Evolutionary conservation across 2,113 vertebrate species (phyloP), one percentile per base, ranked within the genome.

Genomic region (Thymallus thymallus): DNA sequence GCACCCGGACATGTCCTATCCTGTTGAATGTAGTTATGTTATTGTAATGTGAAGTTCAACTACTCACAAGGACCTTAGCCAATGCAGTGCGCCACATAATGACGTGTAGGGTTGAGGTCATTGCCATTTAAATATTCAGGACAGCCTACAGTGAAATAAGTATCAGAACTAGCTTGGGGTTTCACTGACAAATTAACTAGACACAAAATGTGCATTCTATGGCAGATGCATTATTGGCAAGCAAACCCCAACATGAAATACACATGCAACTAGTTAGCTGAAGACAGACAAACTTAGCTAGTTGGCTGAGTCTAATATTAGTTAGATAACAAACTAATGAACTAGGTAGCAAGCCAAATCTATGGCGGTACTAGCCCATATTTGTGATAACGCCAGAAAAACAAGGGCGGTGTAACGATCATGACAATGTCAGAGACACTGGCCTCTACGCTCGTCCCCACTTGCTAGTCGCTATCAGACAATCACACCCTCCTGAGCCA

Each of bases 401-500:
- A 60, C 56, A 60, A 60, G 20, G n/a, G 56, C n/a, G n/a, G 18
- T 23, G n/a, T 60, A 60, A 23, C 56, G 56, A 60, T 60, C 56
- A 60, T 23, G 56, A 60, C 56, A 60, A n/a, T 60, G 56, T 60
- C 56, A 69, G 35, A 75, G 23, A 75, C 32, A 32, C 22, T 71
- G 29, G 69, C 55, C 51, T 62, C 24, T 26, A 30, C 22, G 20
- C 12, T 55, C 46, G 6, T 56, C 61, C 48, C 6, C 29, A 72
- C 22, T 75, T 45, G 71, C 55, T 55, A 72, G 23, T 75, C 32
- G 72, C 55, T 55, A 62, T 46, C 45, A 69, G 72, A 24, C 46
- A 83, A 22, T 29, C 71, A 23, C 71, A 80, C 55, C 41, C 56
- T 30, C 35, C 18, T 26, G 14, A 32, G 68, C 29, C 72, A 65